phyloP scores from a whole-genome alignment of 2,113 vertebrate species.

The Pteronura brasiliensis region DNA sequence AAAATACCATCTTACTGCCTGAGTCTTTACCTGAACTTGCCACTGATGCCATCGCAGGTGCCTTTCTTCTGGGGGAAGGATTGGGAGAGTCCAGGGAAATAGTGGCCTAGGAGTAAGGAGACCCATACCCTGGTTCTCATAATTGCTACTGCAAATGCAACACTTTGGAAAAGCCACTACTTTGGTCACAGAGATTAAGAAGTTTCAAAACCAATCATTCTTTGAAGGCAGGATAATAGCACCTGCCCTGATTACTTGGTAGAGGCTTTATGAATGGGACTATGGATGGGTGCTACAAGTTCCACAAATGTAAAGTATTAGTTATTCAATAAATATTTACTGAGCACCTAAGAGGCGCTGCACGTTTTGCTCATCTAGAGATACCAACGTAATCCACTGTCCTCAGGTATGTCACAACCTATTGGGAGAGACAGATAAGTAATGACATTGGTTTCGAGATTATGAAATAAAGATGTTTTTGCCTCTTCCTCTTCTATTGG shows the following conservation, averaged over 20 bases:
- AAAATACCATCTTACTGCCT: background rate
- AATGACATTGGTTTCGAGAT: background rate
- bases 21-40: background rate
- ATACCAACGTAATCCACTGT: background rate
- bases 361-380: background rate
- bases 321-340: background rate
- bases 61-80: background rate
- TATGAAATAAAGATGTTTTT: background rate
- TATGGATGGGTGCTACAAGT: background rate
- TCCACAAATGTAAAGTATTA: background rate
- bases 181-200: background rate
- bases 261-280: background rate
- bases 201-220: background rate
- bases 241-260: background rate
- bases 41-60: background rate
- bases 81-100: background rate
- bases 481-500: background rate
- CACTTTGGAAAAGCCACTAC: background rate
- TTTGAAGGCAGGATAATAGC: background rate
- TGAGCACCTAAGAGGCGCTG: background rate
- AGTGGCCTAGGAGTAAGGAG: background rate
- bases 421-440: background rate
- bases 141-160: background rate
- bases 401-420: background rate
- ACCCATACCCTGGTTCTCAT: background rate